Base-by-base conservation (phyloP, 2,113 vertebrate species). In the Oreochromis niloticus region DNA sequence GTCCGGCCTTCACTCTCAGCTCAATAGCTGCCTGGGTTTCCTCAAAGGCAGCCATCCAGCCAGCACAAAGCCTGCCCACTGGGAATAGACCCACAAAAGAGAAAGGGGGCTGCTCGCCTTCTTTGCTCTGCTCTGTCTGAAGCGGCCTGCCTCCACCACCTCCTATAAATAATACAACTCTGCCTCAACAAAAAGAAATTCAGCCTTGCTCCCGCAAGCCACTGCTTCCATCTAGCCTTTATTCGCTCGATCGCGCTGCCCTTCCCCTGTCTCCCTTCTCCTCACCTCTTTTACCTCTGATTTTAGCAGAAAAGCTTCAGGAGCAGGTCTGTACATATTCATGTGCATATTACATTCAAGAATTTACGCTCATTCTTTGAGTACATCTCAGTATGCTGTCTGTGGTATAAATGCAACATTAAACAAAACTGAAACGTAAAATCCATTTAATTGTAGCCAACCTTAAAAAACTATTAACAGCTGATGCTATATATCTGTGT, bases 121-220 rank as follows among this genome's bases (percentile, higher is more conserved):
- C 84, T 89, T 90, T 93, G 89, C 90, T 83, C 81, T 34, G 79
- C 90, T 89, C 80, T 48, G 43, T 93, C 93, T 94, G 94, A 94
- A 90, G 92, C 88, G 56, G 93, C 80, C 90, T 93, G 93, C 93
- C 91, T 92, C 84, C 87, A 90, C 93, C 89, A 94, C 94, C 93
- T 94, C 92, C 88, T 92, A 96, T 95, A 92, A 96, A 96, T 94
- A 94, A 96, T 94, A 96, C 93, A 96, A 91, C 79, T 41, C 30
- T 80, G 85, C 57, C 88, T 85, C 73, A 39, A 94, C 90, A 94
- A 91, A 94, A 93, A 93, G 82, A 87, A 91, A 91, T 83, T 82
- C 75, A 50, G 73, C 85, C 85, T 81, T 19, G 83, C 84, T 92
- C 92, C 82, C 16, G 48, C 81, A 78, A 90, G 87, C 81, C 85